Base-by-base conservation (phyloP, 2,797 vertebrate species). In the Vultur gryphus region DNA sequence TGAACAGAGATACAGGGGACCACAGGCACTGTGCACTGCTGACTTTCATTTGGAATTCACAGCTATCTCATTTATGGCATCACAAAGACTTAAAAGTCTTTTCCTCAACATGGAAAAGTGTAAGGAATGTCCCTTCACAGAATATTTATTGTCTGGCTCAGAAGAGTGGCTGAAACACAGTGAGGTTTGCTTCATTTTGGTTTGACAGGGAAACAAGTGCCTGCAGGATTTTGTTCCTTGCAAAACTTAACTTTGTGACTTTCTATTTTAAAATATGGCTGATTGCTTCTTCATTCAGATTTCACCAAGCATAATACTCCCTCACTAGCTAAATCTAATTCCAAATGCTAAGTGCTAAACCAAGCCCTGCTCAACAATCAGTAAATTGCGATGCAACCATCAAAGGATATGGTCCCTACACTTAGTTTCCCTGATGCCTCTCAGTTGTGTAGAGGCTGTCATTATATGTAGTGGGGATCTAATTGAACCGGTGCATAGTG, bases 271-370 rank as follows among this genome's bases (percentile, higher is more conserved):
- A 95, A 90, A 85, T 79, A 87, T 39, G 14, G 37, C 76, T 94
- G 75, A 92, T 85, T 91, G 43, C 43, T 61, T 90, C 70, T 90
- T 93, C 54, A 55, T 58, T 90, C 48, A 82, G 41, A 61, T 89
- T 84, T 89, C 14, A 19, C 17, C 31, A 61, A 62, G 28, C 48
- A 70, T 79, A 82, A 93, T 55, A 37, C 9, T 84, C 33, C 11
- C 19, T 87, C 70, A 66, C 62, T 55, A 87, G 16, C 62, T 89
- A 80, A 91, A 88, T 89, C 51, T 94, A 84, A 88, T 95, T 97
- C 66, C 52, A 65, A 54, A 94, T 93, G 35, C 61, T 65, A 93
- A 86, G 24, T 77, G 29, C 33, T 91, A 78, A 84, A 84, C 55
- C 70, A 82, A 87, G 26, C 18, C 16, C 51, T 81, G 44, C 48